These are phyloP conservation scores for Urocyon cinereoargenteus DNA, from an alignment of 2,797 vertebrate species.

Conservation along the genomic window DNA sequence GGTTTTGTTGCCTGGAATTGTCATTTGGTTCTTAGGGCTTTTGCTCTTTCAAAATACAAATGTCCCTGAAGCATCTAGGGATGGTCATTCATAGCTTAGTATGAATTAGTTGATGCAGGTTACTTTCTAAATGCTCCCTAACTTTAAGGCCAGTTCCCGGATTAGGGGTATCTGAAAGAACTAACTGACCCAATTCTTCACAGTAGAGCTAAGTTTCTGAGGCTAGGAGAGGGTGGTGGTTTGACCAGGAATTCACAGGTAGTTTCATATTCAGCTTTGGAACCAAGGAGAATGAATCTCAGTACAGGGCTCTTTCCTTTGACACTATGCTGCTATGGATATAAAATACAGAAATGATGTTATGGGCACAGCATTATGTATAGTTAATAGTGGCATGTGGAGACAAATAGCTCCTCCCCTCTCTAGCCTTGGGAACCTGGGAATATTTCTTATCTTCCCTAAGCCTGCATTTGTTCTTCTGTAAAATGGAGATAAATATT, in stretches of 20 bases:
- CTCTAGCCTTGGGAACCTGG: background rate
- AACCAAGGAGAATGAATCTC: background rate
- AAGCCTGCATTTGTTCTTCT: background rate
- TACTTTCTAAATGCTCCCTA: background rate
- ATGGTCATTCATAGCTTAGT: background rate
- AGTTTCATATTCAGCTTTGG: background rate
- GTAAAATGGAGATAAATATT: background rate
- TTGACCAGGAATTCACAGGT: background rate
- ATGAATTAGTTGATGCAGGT: background rate
- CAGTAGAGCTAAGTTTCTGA: background rate
- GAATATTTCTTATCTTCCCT: background rate
- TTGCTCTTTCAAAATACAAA: conserved; percentile 53
- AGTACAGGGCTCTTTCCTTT: no score
- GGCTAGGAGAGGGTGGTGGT: background rate
- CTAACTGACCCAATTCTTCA: background rate
- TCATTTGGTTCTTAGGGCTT: background rate
- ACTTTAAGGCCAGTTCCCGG: background rate
- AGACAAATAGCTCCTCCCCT: background rate
- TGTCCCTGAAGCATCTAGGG: background rate
- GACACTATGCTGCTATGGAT: accelerated
- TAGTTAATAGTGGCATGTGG: no score
- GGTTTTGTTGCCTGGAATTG: background rate
- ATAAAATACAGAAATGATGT: background rate
- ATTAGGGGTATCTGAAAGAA: background rate
- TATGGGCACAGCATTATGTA: background rate